Conservation (phyloP, 2,888 invertebrate species). For the Eupithecia abbreviata region DNA sequence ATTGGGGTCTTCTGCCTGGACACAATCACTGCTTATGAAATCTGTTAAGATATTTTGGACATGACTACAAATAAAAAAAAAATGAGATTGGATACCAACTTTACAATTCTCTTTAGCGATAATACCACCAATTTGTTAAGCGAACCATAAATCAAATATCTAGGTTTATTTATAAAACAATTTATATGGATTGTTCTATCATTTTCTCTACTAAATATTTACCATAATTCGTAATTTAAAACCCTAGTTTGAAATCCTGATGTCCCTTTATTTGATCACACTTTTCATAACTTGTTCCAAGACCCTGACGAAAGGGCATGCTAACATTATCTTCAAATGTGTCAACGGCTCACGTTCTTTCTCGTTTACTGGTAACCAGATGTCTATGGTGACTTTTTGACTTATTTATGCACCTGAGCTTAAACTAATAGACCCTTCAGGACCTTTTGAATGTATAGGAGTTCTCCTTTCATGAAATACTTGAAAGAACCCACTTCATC, state of each 20-base stretch:
- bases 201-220: background rate
- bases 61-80: no score
- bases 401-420: constrained; percentile 56
- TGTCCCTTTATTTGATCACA: background rate
- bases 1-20: background rate
- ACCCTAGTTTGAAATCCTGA: background rate
- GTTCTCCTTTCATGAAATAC: constrained; percentile 16
- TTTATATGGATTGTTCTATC: background rate
- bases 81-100: no score
- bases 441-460: constrained; percentile 18
- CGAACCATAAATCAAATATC: background rate
- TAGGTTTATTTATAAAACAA: background rate
- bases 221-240: background rate
- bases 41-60: background rate
- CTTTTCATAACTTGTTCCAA: constrained; percentile 44
- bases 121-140: background rate
- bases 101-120: background rate
- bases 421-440: constrained; percentile 44
- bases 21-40: background rate
- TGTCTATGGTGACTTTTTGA: constrained; percentile 65
- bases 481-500: background rate
- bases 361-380: constrained; percentile 70
- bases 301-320: constrained; percentile 64
- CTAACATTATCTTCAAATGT: constrained; percentile 82
- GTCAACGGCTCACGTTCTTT: constrained; percentile 78